Base-by-base conservation (phyloP, 2,888 invertebrate genomes). In the Odiellus spinosus region DNA sequence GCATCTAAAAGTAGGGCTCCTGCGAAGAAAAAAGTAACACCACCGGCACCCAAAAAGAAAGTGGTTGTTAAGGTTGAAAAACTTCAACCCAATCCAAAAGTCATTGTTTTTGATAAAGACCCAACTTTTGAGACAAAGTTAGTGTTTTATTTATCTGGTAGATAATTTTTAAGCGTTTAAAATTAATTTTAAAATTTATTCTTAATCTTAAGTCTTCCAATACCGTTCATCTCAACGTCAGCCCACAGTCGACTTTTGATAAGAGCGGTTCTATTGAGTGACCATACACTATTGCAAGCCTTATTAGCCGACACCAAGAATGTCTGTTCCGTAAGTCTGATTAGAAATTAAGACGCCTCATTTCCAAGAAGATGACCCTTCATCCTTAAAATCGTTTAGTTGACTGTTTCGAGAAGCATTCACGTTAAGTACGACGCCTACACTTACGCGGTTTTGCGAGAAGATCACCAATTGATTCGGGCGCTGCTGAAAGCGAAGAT, bases 201-300 rank as follows among this genome's bases (percentile, higher is more conserved):
- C 45, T 47, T 40, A 44, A n/a, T 42, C 59, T 58, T 18, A 56
- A 66, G 67, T 45, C 61, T 62, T 42, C 58, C 59, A 47, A 59
- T 69, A 39, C 69, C 70, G 12, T 66, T 63, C 53, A 61, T 70
- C 34, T 70, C 70, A 12, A 61, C 64, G 14, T 49, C 57, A 6
- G 63, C 63, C 3, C 62, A 69, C 47, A 65, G 65, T 12, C 67
- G 67, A 49, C 59, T 70, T 45, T 58, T 65, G n/a, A 66, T 69
- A 49, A 57, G 69, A 43, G 69, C 70, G 34, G 64, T 69, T n/a
- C 48, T 61, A 12, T 49, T 62, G 33, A 63, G 64, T 21, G 68
- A 70, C 53, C 54, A 60, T 46, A 60, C 60, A n/a, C 51, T 65
- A 32, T 55, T 71, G 21, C 60, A 67, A 51, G 58, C 59, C 6